Evolutionary conservation across 64 coral and sea anemone genomes (phyloP).

Genomic region (Astreopora myriophthalma): DNA sequence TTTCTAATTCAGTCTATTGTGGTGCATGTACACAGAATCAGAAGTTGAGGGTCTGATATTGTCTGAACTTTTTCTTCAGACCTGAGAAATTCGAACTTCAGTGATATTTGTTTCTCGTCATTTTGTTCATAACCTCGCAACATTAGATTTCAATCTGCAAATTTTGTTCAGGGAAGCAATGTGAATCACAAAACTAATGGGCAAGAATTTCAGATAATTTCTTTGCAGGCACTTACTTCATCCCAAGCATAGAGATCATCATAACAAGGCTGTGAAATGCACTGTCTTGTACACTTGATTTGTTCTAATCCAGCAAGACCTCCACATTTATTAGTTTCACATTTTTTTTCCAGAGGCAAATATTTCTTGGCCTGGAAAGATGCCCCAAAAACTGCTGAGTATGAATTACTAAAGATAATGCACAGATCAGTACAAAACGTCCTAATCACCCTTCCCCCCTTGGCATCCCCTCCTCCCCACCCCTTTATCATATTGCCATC

Average conservation of each 20-base stretch:
- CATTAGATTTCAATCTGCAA: too few relatives aligned
- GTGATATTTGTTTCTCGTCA: too few relatives aligned
- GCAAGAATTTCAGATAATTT: too few relatives aligned
- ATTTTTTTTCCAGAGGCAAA: conserved; percentile 26
- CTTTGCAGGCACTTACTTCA: conserved; percentile 4
- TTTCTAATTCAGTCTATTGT: too few relatives aligned
- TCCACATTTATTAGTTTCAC: conserved; percentile 10
- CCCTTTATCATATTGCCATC: not conserved
- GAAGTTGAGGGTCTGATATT: too few relatives aligned
- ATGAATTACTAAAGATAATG: not conserved
- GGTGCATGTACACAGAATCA: too few relatives aligned
- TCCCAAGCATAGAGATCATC: conserved; percentile 57
- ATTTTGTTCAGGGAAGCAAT: too few relatives aligned
- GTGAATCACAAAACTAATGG: too few relatives aligned
- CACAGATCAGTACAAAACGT: too few relatives aligned
- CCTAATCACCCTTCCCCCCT: not conserved
- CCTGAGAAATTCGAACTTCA: too few relatives aligned
- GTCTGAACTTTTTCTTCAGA: too few relatives aligned
- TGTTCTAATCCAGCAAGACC: conserved; percentile 17
- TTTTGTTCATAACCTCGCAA: too few relatives aligned
- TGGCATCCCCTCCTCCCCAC: not conserved
- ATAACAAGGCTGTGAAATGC: conserved; percentile 48
- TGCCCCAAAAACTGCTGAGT: not conserved
- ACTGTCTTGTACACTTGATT: conserved; percentile 54
- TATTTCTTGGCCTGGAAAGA: conserved; percentile 35